These are phyloP conservation scores for Caenorhabditis plicata DNA, from an alignment of 2,888 invertebrate genomes.

Conservation along the genomic window DNA sequence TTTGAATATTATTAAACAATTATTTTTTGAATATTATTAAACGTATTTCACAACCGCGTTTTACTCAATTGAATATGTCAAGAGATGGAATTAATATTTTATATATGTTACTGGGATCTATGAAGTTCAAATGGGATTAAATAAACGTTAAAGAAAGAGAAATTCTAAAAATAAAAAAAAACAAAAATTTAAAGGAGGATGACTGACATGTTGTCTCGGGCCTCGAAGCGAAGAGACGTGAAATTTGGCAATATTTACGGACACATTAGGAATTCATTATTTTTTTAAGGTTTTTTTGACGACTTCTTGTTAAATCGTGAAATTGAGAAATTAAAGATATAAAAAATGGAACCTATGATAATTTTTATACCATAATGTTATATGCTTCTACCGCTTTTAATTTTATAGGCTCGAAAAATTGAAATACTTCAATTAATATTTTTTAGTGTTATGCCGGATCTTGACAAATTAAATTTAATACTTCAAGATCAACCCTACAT, in stretches of 20 bases:
- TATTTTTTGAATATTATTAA: conserved; percentile 6
- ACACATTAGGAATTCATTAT: background rate
- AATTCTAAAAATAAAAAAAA: too few species aligned
- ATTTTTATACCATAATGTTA: background rate
- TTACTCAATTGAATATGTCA: too few species aligned
- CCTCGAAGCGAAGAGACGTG: conserved; percentile 23
- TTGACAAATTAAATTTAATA: conserved; percentile 15
- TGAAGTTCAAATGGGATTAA: too few species aligned
- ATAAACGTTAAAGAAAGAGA: too few species aligned
- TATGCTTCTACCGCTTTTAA: background rate
- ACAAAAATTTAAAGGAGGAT: conserved; percentile 18
- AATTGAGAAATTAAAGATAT: background rate
- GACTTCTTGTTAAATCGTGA: background rate
- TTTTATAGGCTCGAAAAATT: background rate
- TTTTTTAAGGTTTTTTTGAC: background rate
- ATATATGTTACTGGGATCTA: too few species aligned
- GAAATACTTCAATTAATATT: background rate
- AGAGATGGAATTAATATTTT: too few species aligned
- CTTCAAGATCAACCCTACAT: conserved; percentile 36
- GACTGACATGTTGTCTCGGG: background rate
- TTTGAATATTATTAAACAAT: background rate
- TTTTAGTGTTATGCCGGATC: conserved; percentile 9
- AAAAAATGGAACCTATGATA: background rate
- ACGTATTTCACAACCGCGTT: too few species aligned
- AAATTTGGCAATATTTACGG: conserved; percentile 6